These are phyloP conservation scores for Platysternon megacephalum DNA, from an alignment of 2,113 vertebrate species.

Conservation along the genomic window DNA sequence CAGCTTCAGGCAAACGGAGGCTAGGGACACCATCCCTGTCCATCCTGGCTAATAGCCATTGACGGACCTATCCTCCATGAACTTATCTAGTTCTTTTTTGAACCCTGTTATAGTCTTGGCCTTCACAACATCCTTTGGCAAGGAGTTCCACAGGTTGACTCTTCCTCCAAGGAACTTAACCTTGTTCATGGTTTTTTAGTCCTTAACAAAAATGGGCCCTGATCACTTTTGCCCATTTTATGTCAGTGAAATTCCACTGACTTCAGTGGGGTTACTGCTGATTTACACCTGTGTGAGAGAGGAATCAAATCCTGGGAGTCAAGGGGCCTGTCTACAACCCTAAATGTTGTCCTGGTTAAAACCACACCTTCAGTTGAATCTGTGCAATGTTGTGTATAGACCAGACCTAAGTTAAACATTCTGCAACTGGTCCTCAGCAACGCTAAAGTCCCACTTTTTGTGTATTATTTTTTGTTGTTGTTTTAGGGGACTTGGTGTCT, in stretches of 20 bases:
- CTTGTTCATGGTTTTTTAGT: neutral
- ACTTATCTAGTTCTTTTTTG: no score
- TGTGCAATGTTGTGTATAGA: neutral
- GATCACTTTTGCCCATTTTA: neutral
- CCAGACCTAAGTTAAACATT: slow-evolving; percentile 24
- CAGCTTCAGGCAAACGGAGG: no score
- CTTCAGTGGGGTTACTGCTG: neutral
- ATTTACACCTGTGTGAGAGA: neutral
- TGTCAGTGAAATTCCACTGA: neutral
- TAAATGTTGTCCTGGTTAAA: neutral
- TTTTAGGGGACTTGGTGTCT: slow-evolving; percentile 68
- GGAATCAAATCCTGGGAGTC: neutral
- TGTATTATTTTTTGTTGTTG: slow-evolving; percentile 61
- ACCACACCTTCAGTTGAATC: neutral
- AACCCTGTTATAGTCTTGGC: no score
- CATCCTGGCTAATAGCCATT: no score
- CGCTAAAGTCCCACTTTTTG: slow-evolving; percentile 39
- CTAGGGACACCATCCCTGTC: no score
- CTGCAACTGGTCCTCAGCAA: slow-evolving; percentile 3
- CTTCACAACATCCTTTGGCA: no score
- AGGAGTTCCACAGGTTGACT: no score
- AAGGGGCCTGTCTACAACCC: neutral
- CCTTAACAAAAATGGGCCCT: neutral
- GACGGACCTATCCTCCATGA: no score
- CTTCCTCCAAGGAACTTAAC: neutral